Percentiles rank a stretch among this genome's conserved stretches.
Conservation (phyloP, 2,113 vertebrate species). For the Agapornis roseicollis region DNA sequence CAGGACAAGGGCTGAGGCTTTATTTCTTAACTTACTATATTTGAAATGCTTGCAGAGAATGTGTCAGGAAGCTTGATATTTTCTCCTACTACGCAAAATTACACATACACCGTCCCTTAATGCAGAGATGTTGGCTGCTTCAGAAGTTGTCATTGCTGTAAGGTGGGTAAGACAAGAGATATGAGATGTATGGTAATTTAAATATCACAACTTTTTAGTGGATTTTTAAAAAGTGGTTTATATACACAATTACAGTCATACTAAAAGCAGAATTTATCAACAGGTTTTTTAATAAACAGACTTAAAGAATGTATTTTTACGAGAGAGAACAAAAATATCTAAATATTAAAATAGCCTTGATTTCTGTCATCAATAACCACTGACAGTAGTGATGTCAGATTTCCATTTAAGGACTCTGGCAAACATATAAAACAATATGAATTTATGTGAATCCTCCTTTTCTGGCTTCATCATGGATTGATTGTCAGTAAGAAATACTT, state of each 20-base stretch:
- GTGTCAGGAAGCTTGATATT: constrained; percentile 39
- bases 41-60: constrained; percentile 8
- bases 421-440: not conserved
- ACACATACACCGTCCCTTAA: constrained; percentile 12
- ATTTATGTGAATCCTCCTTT: not conserved
- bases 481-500: not conserved
- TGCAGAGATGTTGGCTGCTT: not conserved
- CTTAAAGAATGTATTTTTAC: not conserved
- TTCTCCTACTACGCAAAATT: constrained; percentile 10
- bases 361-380: not conserved
- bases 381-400: not conserved
- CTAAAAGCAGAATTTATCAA: not conserved
- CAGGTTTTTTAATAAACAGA: not conserved
- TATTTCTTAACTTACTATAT: constrained; percentile 49
- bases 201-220: not conserved
- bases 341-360: not conserved
- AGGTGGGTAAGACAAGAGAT: not conserved
- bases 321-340: not conserved
- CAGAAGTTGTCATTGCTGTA: not conserved
- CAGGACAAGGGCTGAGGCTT: constrained; percentile 52
- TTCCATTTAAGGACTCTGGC: not conserved
- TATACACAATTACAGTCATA: not conserved
- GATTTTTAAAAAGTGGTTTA: not conserved
- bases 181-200: not conserved
- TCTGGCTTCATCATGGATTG: not conserved